A percentile compares a stretch with the other conserved stretches of the same genome.
phyloP scores from a whole-genome alignment of 1,140 invertebrate species.

The Hydropsyche tenuis region DNA sequence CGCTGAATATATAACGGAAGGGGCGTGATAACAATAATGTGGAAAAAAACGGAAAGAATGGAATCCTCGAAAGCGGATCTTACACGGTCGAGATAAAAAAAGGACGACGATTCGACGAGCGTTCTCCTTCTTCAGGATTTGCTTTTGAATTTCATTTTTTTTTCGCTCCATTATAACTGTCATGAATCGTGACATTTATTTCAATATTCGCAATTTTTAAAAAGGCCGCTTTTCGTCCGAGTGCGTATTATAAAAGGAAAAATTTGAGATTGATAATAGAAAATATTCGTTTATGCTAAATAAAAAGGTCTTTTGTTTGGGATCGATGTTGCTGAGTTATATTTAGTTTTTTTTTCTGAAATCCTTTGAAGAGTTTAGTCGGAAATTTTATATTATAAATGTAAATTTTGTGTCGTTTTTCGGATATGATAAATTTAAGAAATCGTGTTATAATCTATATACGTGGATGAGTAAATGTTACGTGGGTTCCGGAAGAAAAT shows the following conservation, averaged over 20 bases:
- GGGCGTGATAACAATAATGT: slow-evolving; percentile 5
- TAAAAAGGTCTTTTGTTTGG: no score
- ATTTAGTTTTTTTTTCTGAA: no score
- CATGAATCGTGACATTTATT: not conserved
- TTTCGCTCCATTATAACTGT: not conserved
- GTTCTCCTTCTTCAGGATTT: not conserved
- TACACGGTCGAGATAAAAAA: not conserved
- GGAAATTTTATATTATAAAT: no score
- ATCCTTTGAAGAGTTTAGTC: no score
- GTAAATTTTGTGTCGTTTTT: no score
- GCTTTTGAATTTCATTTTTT: not conserved
- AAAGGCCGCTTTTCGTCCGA: no score
- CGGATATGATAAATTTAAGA: no score
- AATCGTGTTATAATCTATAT: not conserved
- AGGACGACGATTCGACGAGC: not conserved
- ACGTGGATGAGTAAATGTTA: not conserved
- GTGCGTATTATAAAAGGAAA: no score
- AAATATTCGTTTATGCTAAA: no score
- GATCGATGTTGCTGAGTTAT: no score
- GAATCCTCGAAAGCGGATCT: not conserved
- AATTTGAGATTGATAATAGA: no score
- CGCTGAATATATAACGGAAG: not conserved
- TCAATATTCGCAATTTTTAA: no score
- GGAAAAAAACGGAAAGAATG: not conserved
- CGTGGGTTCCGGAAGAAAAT: not conserved